Conservation (phyloP, 2,888 invertebrate genomes). For the Drosophila subquinaria region DNA sequence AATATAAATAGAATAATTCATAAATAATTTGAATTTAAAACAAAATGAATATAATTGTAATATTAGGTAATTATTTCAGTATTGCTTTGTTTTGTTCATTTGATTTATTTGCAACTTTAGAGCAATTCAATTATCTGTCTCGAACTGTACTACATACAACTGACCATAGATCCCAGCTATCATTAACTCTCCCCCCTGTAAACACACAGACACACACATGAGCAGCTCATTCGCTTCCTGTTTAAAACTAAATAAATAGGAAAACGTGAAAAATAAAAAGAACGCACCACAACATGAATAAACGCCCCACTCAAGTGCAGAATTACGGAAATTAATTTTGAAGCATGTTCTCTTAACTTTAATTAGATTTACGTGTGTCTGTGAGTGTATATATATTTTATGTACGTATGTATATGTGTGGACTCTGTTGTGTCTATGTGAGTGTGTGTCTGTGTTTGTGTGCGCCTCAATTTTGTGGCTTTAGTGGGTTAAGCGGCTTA, state of each 20-base stretch:
- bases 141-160: slow-evolving; percentile 12
- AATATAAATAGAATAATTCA: no score
- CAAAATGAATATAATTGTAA: no score
- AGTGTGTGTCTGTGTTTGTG: slow-evolving; percentile 18
- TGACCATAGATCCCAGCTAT: not conserved
- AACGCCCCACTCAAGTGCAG: slow-evolving; percentile 54
- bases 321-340: slow-evolving; percentile 77
- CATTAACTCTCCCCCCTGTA: not conserved
- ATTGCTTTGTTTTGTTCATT: slow-evolving; percentile 1
- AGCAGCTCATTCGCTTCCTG: not conserved
- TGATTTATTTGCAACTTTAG: slow-evolving; percentile 39
- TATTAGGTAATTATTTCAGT: no score
- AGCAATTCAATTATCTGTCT: slow-evolving; percentile 55
- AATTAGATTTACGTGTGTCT: slow-evolving; percentile 69
- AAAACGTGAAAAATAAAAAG: not conserved
- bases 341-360: slow-evolving; percentile 73
- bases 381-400: slow-evolving; percentile 2
- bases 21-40: no score
- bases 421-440: slow-evolving; percentile 11
- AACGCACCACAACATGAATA: slow-evolving; percentile 17
- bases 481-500: slow-evolving; percentile 75
- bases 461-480: slow-evolving; percentile 59
- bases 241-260: slow-evolving; percentile 1
- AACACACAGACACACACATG: not conserved
- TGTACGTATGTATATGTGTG: not conserved